Evolutionary conservation across 2,888 invertebrate genomes (phyloP).

Genomic region (Sinopyrophorus schimmeli): DNA sequence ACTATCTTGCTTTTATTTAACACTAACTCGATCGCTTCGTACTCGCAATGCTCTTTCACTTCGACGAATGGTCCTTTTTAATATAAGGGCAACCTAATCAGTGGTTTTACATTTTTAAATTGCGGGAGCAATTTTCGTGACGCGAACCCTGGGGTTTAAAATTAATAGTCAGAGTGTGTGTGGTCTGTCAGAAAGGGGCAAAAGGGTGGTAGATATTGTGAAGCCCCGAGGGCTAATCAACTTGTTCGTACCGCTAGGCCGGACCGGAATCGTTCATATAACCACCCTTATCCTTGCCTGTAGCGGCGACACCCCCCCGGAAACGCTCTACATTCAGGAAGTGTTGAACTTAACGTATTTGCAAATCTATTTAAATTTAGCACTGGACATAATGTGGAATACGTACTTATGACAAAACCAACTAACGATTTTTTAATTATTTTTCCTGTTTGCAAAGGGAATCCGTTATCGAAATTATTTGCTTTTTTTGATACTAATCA

Average conservation of each 20-base stretch:
- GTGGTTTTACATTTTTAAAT: conserved; percentile 10
- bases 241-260: conserved; percentile 25
- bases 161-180: conserved; percentile 18
- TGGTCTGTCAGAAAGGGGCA: conserved; percentile 14
- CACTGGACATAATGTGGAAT: neutral
- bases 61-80: neutral
- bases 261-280: conserved; percentile 26
- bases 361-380: conserved; percentile 11
- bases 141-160: conserved; percentile 6
- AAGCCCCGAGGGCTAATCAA: conserved; percentile 28
- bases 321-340: conserved; percentile 21
- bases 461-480: too few species aligned
- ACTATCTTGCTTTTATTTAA: neutral
- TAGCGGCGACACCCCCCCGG: conserved; percentile 18
- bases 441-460: too few species aligned
- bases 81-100: neutral
- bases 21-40: conserved; percentile 3
- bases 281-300: conserved; percentile 23
- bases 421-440: too few species aligned
- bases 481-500: too few species aligned
- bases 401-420: too few species aligned
- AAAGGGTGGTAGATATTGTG: conserved; percentile 21
- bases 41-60: neutral
- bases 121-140: conserved; percentile 6
- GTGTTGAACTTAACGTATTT: conserved; percentile 18